Conservation (phyloP, 2,888 invertebrate genomes). For the Campopleginae sp. region DNA sequence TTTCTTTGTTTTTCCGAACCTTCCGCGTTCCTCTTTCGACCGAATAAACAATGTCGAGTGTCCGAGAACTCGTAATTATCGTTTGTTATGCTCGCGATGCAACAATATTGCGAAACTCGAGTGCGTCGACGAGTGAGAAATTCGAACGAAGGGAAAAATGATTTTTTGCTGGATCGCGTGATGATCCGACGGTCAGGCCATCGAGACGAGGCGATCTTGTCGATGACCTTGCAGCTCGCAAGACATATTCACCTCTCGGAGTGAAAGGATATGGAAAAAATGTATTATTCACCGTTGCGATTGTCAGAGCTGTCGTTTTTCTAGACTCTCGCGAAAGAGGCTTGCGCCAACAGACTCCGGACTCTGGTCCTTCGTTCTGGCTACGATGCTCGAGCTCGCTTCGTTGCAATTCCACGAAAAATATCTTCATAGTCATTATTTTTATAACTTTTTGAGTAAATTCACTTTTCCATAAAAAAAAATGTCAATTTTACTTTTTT, state of each 20-base stretch:
- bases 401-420: too few relatives aligned
- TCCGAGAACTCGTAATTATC: background rate
- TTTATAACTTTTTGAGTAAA: too few relatives aligned
- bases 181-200: background rate
- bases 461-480: too few relatives aligned
- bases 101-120: slow-evolving; percentile 15
- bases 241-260: slow-evolving; percentile 3
- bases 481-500: too few relatives aligned
- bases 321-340: slow-evolving; percentile 2
- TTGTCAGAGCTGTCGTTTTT: slow-evolving; percentile 16
- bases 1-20: background rate
- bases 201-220: slow-evolving; percentile 19
- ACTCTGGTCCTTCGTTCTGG: background rate
- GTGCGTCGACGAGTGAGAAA: background rate
- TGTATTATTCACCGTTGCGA: background rate
- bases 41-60: background rate
- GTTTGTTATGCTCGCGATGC: background rate
- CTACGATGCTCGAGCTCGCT: too few relatives aligned
- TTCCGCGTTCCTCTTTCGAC: background rate
- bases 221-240: slow-evolving; percentile 31
- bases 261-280: slow-evolving; percentile 32
- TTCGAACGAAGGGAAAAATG: background rate
- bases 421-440: too few relatives aligned
- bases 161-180: background rate
- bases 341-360: background rate